Base-by-base conservation (phyloP, 2,888 invertebrate species). In the Amaurobius ferox region DNA sequence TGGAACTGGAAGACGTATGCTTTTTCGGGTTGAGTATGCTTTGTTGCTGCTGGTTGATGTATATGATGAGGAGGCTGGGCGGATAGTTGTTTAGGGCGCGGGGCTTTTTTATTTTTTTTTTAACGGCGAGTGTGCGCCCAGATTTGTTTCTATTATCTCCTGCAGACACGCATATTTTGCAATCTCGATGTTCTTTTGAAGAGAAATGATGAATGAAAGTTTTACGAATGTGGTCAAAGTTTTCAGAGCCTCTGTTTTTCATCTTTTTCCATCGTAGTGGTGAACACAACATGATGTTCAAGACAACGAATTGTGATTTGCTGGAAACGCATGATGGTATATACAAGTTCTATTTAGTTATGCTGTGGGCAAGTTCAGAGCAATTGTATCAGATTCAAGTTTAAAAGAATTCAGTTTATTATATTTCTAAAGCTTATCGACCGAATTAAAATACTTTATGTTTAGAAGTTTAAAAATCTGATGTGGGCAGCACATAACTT, bases 91-190 rank as follows among this genome's bases (percentile, higher is more conserved):
- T 55, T 55, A 6, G 23, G 19, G 55, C 11, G 23, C 23, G 5
- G 3, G 1, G 19, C 23, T 55, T 2, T 44, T 44, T 44, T 16
- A 5, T 44, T 44, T 16, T 44, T 44, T 44, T 44, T 44, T 83
- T 78, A 62, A 16, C 7, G 28, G 48, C 64, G 39, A 35, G 62
- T n/a, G 39, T 66, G n/a, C 32, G 71, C 61, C 28, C 77, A 85
- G 77, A 85, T 85, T 85, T 85, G 77, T 77, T 85, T 85, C 77
- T 85, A 77, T 85, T 85, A 77, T 77, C 71, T 71, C 19, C 19
- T 26, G 64, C 26, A 40, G 64, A 28, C 66, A 64, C 70, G 55
- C 74, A 55, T 55, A 81, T 79, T 64, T 67, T 35, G 11, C 67
- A 29, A 28, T 44, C 26, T 55, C 23, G 44, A 44, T 16, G 44